Conservation (phyloP, 2,113 vertebrate species). For the Centropristis striata region DNA sequence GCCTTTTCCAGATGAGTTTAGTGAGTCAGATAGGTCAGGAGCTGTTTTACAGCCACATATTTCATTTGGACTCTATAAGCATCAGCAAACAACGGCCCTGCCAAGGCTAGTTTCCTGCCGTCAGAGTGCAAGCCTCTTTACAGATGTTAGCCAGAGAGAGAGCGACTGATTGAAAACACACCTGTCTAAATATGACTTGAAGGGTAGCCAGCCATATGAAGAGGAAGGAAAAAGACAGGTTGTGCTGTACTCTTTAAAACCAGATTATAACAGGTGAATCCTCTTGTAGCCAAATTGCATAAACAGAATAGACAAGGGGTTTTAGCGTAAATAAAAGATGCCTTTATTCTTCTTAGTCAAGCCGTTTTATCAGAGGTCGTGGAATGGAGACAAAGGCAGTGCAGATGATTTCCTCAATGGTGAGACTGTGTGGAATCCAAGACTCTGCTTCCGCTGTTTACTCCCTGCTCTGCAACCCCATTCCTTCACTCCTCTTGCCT, state of each 20-base stretch:
- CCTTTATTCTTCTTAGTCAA: conserved; percentile 85
- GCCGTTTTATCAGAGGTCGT: conserved; percentile 84
- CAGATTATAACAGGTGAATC: conserved; percentile 46
- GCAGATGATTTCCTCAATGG: conserved; percentile 85
- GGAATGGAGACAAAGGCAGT: conserved; percentile 83
- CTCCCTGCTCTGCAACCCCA: conserved; percentile 32
- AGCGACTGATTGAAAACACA: conserved; percentile 74
- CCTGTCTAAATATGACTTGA: conserved; percentile 76
- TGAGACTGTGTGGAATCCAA: conserved; percentile 79
- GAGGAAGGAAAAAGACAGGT: conserved; percentile 26
- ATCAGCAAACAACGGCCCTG: conserved; percentile 42
- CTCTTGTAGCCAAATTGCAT: conserved; percentile 27
- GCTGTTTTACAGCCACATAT: conserved; percentile 55
- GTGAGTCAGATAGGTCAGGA: conserved; percentile 21
- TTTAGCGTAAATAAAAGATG: conserved; percentile 67
- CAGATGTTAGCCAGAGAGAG: conserved; percentile 57
- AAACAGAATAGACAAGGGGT: not conserved
- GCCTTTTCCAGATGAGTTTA: conserved; percentile 10
- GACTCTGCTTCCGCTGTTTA: conserved; percentile 43
- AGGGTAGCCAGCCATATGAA: conserved; percentile 32
- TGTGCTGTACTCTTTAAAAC: conserved; percentile 46
- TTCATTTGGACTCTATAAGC: conserved; percentile 55
- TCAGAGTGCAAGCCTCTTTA: conserved; percentile 47
- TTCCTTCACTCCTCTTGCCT: conserved; percentile 12
- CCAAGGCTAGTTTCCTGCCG: conserved; percentile 73